phyloP scores from a whole-genome alignment of 2,888 invertebrate species.

The Allacma fusca region DNA sequence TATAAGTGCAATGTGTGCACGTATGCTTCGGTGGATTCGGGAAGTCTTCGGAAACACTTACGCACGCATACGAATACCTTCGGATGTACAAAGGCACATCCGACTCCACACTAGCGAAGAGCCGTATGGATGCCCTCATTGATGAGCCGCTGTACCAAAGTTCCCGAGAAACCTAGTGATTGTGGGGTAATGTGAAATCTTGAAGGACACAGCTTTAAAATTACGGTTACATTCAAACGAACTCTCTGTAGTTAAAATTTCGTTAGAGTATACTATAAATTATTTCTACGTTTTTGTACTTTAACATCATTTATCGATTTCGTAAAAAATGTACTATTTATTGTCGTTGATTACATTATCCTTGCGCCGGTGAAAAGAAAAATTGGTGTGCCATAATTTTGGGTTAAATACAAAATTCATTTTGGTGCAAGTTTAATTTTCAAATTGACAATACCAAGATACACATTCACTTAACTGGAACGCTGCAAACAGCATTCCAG shows the following conservation, averaged over 20 bases:
- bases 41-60: slow-evolving; percentile 66
- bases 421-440: background rate
- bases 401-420: background rate
- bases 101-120: slow-evolving; percentile 64
- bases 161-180: background rate
- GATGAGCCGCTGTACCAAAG: slow-evolving; percentile 63
- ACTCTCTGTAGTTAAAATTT: no score
- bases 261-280: no score
- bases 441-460: background rate
- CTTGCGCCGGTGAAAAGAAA: no score
- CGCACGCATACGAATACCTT: slow-evolving; percentile 66
- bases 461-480: background rate
- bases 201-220: no score
- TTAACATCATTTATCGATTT: no score
- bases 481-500: background rate
- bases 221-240: no score
- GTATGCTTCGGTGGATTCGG: slow-evolving; percentile 65
- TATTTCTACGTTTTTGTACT: no score
- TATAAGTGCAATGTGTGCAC: slow-evolving; percentile 65
- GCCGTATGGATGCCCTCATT: slow-evolving; percentile 64
- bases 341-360: no score
- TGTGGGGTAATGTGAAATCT: no score
- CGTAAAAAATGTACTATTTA: no score
- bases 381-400: no score
- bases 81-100: slow-evolving; percentile 66